Base-by-base conservation (phyloP, 2,797 vertebrate species). In the Sphenopsis melanotis region DNA sequence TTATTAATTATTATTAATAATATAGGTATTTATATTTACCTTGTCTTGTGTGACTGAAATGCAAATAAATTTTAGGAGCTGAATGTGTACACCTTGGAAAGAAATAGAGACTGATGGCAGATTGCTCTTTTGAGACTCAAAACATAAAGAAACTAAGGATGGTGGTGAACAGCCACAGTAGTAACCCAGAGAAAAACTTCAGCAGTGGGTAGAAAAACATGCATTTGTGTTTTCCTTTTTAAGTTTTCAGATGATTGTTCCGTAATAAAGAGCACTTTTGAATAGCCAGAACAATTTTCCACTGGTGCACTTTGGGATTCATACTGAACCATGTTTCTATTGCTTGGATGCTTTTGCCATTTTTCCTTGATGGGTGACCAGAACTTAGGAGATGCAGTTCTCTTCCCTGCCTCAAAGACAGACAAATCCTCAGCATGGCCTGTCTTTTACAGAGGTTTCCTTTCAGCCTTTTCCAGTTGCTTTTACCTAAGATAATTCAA, bases 201-300 rank as follows among this genome's bases (percentile, higher is more conserved):
- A 52, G 11, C 21, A 63, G 16, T n/a, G 13, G 4, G 2, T 66
- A 72, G 32, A 13, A 37, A 47, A 68, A 32, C 15, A n/a, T 30
- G 6, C 9, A 26, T 81, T 84, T 66, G 11, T 69, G 6, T 69
- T 77, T 82, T 60, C 11, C 8, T 34, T 68, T 68, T 47, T 59
- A 66, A 85, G 11, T 59, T 92, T 82, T 50, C 24, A 36, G 36
- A 21, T 69, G 6, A 72, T 55, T 46, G 7, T 65, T 56, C 24
- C 16, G 2, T 57, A 66, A 41, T 59, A 56, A 83, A 39, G 27
- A 87, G 3, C 23, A 57, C 8, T 80, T 23, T 20, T 60, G 14
- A 66, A n/a, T 71, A 85, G 52, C 17, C 15, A 55, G 60, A 79
- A 79, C 30, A 56, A 44, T 83, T 91, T 83, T 94, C n/a, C 11